A percentile compares a stretch with the other conserved stretches of the same genome.
Conservation (phyloP, 2,113 vertebrate genomes). For the Sorex araneus region DNA sequence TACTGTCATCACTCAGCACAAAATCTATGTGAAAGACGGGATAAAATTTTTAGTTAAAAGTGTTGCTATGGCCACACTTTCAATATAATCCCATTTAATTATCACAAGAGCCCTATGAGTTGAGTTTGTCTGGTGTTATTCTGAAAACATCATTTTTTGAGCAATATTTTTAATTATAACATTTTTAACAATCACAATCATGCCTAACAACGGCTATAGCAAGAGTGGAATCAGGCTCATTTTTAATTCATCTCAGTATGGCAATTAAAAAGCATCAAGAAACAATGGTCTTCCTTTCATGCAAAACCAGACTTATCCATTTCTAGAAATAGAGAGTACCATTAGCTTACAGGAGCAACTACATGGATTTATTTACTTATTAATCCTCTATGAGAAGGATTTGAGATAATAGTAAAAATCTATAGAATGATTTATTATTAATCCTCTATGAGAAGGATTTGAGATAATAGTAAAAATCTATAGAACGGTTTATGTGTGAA, state of each 20-base stretch:
- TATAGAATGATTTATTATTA: background rate
- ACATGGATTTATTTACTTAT: background rate
- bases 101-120: background rate
- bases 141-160: background rate
- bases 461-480: background rate
- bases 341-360: background rate
- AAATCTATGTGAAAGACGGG: slow-evolving; percentile 68
- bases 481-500: slow-evolving; percentile 10
- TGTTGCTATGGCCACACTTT: background rate
- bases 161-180: background rate
- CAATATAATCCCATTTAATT: background rate
- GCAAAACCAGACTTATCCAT: background rate
- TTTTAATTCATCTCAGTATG: background rate
- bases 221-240: background rate
- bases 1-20: slow-evolving; percentile 75
- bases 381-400: background rate
- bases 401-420: background rate
- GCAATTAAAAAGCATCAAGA: background rate
- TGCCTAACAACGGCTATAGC: background rate
- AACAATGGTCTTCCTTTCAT: background rate
- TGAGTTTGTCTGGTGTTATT: background rate
- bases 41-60: background rate
- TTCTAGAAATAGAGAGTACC: background rate
- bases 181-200: background rate
- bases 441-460: background rate